These are phyloP conservation scores for Ichneumon xanthorius DNA, from an alignment of 2,888 invertebrate genomes.

Conservation along the genomic window DNA sequence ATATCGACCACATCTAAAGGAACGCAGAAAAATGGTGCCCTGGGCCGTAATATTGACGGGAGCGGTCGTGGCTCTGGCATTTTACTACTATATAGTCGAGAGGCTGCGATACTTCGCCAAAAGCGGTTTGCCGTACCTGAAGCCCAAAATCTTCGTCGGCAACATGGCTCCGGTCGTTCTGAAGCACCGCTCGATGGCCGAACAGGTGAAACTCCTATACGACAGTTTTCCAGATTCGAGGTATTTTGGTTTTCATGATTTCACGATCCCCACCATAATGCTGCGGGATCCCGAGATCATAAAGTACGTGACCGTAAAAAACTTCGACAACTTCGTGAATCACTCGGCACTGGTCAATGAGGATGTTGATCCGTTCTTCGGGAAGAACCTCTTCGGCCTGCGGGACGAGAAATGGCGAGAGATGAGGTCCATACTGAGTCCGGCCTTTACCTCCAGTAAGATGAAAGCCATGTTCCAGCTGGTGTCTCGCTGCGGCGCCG, in stretches of 20 bases:
- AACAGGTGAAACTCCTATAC: conserved; percentile 67
- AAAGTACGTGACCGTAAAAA: conserved; percentile 70
- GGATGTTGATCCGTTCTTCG: conserved; percentile 75
- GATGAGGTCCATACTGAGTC: conserved; percentile 77
- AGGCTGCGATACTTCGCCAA: conserved; percentile 48
- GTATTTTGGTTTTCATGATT: conserved; percentile 76
- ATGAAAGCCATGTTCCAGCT: conserved; percentile 78
- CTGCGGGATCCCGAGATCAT: conserved; percentile 75
- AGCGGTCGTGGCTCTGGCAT: conserved; percentile 31
- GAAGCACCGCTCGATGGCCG: conserved; percentile 49
- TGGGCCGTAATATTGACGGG: conserved; percentile 30
- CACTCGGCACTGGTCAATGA: conserved; percentile 68
- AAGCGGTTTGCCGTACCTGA: conserved; percentile 64
- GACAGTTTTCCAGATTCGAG: conserved; percentile 70
- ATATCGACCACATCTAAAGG: too few relatives aligned
- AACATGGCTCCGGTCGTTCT: conserved; percentile 69
- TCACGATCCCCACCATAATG: conserved; percentile 70
- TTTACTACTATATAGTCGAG: conserved; percentile 57
- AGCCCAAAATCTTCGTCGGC: conserved; percentile 71
- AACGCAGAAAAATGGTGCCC: conserved; percentile 24
- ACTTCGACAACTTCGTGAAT: conserved; percentile 72
- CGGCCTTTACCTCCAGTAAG: conserved; percentile 79
- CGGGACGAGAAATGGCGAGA: conserved; percentile 77
- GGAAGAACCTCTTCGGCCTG: conserved; percentile 75
- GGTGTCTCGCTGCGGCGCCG: conserved; percentile 72